Evolutionary conservation across 2,113 vertebrate genomes (phyloP).

Genomic region (Meleagris gallopavo): DNA sequence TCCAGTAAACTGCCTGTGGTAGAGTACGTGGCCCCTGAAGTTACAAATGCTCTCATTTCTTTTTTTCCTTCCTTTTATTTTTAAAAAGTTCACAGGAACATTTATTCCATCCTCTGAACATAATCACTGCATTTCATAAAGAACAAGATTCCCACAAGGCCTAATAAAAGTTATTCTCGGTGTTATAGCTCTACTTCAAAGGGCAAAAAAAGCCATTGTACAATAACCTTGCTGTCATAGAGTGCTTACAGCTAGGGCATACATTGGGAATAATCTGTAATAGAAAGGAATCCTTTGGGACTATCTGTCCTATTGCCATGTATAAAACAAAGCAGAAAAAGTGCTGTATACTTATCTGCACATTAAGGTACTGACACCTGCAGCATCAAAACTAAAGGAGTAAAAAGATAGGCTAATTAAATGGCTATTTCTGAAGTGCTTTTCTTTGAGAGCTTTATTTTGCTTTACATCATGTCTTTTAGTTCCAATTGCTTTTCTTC

Average conservation of each 20-base stretch:
- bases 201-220: slow-evolving; percentile 41
- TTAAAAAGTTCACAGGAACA: slow-evolving; percentile 21
- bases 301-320: slow-evolving; percentile 10
- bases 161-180: slow-evolving; percentile 56
- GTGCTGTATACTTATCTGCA: slow-evolving; percentile 33
- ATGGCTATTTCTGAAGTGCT: not conserved
- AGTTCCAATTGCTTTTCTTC: not conserved
- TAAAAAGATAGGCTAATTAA: slow-evolving; percentile 38
- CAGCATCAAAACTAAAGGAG: not conserved
- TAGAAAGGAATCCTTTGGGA: slow-evolving; percentile 45
- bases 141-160: slow-evolving; percentile 53
- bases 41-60: not conserved
- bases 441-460: slow-evolving; percentile 22
- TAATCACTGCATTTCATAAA: slow-evolving; percentile 43
- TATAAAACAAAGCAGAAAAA: slow-evolving; percentile 61
- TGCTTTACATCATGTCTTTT: not conserved
- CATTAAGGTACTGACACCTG: not conserved
- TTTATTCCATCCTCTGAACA: slow-evolving; percentile 59
- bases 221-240: slow-evolving; percentile 60
- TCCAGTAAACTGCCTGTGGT: not conserved
- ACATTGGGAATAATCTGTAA: slow-evolving; percentile 64
- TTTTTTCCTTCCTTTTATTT: slow-evolving; percentile 6
- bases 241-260: slow-evolving; percentile 42
- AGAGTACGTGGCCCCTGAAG: not conserved
- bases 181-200: slow-evolving; percentile 66